Conservation (phyloP, 2,113 vertebrate species). For the Petaurus breviceps region DNA sequence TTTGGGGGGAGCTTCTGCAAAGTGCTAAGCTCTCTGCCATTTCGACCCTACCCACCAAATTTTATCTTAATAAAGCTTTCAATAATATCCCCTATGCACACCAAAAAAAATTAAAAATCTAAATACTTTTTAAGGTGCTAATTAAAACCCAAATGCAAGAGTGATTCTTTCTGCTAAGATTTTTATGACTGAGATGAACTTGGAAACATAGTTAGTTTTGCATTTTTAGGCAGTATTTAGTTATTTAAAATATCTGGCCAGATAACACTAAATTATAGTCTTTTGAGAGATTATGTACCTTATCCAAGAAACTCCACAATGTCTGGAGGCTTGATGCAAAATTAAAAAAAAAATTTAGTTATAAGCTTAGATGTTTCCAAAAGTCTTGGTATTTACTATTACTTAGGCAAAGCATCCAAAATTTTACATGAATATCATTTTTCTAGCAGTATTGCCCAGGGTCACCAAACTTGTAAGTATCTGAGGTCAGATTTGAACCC, state of each 20-base stretch:
- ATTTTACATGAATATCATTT: background rate
- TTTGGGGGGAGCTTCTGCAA: too few relatives aligned
- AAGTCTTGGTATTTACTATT: constrained; percentile 1
- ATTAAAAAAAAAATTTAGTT: constrained; percentile 4
- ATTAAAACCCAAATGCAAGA: background rate
- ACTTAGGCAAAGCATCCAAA: background rate
- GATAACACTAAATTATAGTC: background rate
- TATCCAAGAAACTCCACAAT: background rate
- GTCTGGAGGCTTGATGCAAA: background rate
- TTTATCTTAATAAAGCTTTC: too few relatives aligned
- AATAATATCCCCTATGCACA: too few relatives aligned
- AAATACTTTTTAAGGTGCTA: too few relatives aligned
- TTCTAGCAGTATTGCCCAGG: background rate
- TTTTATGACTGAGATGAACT: background rate
- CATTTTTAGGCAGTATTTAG: background rate
- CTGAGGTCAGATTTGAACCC: background rate
- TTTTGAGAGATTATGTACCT: background rate
- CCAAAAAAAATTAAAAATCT: too few relatives aligned
- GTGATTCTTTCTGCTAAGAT: too few relatives aligned
- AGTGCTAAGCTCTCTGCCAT: too few relatives aligned
- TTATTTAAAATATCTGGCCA: constrained; percentile 24
- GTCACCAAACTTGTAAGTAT: background rate
- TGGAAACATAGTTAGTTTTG: background rate
- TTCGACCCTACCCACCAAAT: too few relatives aligned
- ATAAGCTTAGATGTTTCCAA: too few relatives aligned